A percentile compares a stretch with the other conserved stretches of the same genome.
phyloP scores from a whole-genome alignment of 1,140 invertebrate genomes.

The Steinernema khuongi region DNA sequence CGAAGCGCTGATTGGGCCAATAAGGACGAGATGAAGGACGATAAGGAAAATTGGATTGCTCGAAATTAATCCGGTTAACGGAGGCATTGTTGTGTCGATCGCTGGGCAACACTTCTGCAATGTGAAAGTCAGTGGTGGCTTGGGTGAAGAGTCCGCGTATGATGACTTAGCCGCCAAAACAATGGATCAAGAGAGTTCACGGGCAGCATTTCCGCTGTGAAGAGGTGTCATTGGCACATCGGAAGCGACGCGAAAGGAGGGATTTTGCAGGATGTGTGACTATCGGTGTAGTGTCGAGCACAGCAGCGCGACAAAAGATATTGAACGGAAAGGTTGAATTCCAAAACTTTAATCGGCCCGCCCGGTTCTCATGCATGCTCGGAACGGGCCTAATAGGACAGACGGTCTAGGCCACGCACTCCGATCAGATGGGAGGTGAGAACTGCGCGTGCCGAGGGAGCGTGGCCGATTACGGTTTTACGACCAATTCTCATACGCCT shows the following conservation, averaged over 20 bases:
- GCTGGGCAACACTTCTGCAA: background rate
- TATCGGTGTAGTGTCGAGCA: too few relatives aligned
- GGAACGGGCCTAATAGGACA: too few relatives aligned
- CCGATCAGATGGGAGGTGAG: background rate
- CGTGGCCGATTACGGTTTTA: conserved; percentile 9
- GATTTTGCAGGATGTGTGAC: too few relatives aligned
- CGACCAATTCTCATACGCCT: background rate
- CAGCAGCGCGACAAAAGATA: too few relatives aligned
- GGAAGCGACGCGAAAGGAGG: too few relatives aligned
- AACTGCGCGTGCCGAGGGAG: conserved; percentile 9
- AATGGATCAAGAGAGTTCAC: background rate
- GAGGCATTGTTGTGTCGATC: background rate
- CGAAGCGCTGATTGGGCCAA: conserved; percentile 1
- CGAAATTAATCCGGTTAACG: background rate
- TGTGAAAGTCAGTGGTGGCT: conserved; percentile 2
- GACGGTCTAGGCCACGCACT: too few relatives aligned
- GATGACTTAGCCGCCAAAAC: background rate
- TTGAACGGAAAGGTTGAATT: too few relatives aligned
- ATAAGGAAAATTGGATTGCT: conserved; percentile 8
- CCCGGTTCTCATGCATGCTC: too few relatives aligned
- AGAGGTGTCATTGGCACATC: too few relatives aligned
- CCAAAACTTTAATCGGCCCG: too few relatives aligned
- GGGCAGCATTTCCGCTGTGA: too few relatives aligned
- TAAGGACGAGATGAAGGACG: background rate
- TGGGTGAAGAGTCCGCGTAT: background rate